phyloP scores from a whole-genome alignment of 2,888 invertebrate genomes.

The Byasa hedistus region DNA sequence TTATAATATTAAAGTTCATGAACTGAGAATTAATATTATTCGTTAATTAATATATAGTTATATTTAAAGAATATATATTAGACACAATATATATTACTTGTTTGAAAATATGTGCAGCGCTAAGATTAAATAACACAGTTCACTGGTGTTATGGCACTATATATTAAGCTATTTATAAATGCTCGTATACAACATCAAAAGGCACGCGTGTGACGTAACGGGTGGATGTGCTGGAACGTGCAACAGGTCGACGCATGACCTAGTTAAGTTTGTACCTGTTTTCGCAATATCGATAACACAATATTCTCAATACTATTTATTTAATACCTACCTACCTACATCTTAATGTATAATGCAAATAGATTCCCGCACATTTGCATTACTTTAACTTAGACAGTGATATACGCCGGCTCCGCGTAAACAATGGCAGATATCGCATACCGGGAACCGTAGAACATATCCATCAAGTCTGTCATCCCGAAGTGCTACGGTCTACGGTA shows the following conservation, averaged over 20 bases:
- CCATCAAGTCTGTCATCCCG: conserved; percentile 9
- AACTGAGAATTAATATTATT: too few relatives aligned
- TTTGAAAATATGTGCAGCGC: too few relatives aligned
- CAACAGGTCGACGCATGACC: conserved; percentile 21
- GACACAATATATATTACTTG: too few relatives aligned
- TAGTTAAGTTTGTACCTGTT: conserved; percentile 14
- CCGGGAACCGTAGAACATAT: neutral
- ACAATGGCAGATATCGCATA: neutral
- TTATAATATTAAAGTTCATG: too few relatives aligned
- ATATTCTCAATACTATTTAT: too few relatives aligned
- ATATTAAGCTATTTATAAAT: too few relatives aligned
- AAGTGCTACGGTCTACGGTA: neutral
- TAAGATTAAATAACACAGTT: too few relatives aligned
- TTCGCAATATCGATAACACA: too few relatives aligned
- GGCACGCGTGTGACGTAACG: conserved; percentile 4
- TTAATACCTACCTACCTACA: too few relatives aligned
- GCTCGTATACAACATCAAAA: neutral
- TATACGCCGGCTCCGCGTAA: conserved; percentile 6
- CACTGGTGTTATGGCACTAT: too few relatives aligned
- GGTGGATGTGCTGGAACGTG: neutral
- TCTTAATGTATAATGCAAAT: neutral
- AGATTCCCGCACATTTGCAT: conserved; percentile 7
- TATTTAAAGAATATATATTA: too few relatives aligned
- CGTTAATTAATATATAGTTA: too few relatives aligned
- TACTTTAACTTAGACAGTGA: conserved; percentile 16